These are phyloP conservation scores for Colius striatus DNA, from an alignment of 2,113 vertebrate species.

Conservation along the genomic window DNA sequence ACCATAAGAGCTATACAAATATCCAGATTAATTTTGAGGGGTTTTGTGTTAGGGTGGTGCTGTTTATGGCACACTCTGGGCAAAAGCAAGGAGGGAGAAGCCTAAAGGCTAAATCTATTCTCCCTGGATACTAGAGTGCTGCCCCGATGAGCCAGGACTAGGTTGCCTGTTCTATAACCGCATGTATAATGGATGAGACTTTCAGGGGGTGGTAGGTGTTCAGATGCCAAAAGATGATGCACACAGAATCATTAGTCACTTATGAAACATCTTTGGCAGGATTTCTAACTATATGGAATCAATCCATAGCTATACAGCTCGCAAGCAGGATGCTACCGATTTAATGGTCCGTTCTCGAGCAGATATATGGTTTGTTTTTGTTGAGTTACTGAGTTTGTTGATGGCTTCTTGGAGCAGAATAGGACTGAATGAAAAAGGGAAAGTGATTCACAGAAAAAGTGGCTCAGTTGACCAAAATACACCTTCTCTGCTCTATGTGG, in stretches of 20 bases:
- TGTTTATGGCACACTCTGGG: background rate
- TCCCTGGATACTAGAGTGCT: background rate
- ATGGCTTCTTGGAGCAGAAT: slow-evolving; percentile 62
- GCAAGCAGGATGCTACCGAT: slow-evolving; percentile 50
- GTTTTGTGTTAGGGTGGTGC: background rate
- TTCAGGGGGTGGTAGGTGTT: slow-evolving; percentile 41
- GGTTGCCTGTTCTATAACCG: slow-evolving; percentile 39
- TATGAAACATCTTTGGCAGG: slow-evolving; percentile 62
- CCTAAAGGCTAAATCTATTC: slow-evolving; percentile 22
- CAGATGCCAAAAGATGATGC: slow-evolving; percentile 66
- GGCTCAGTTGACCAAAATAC: slow-evolving; percentile 42
- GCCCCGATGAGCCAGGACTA: slow-evolving; percentile 23
- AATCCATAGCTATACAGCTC: slow-evolving; percentile 49
- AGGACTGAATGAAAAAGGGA: slow-evolving; percentile 59
- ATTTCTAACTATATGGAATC: slow-evolving; percentile 61
- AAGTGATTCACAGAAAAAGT: slow-evolving; percentile 62
- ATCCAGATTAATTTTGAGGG: background rate
- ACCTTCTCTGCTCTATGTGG: background rate
- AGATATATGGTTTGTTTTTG: slow-evolving; percentile 68
- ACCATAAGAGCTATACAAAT: background rate
- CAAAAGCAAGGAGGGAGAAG: background rate
- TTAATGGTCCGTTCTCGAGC: slow-evolving; percentile 50
- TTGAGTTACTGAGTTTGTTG: slow-evolving; percentile 68
- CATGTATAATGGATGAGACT: slow-evolving; percentile 66
- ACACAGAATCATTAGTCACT: slow-evolving; percentile 61